Base-by-base conservation (phyloP, 2,113 vertebrate species). In the Tetrao urogallus region DNA sequence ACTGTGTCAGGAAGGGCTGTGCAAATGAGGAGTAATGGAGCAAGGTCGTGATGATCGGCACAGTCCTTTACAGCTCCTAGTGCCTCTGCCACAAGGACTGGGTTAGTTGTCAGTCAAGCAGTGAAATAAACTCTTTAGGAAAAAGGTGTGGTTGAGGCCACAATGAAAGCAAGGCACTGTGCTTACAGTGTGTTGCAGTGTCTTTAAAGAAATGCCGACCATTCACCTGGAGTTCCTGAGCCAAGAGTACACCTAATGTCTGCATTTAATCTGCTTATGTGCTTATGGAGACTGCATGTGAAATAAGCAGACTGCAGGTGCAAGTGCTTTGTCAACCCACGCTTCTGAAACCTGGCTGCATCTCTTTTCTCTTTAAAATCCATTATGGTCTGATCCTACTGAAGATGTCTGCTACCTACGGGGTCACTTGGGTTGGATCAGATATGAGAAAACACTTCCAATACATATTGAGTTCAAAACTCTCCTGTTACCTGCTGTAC, bases 221-320 rank as follows among this genome's bases (percentile, higher is more conserved):
- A 2, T 60, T 94, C 50, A 22, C 47, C 82, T 91, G 82, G 60
- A 67, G 67, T 12, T 47, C 20, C 2, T 0, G 1, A 94, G 94
- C 89, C 91, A 96, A 71, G 69, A 71, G 52, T 1, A n/a, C 61
- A 83, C 61, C 93, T 74, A 5, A 81, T 52, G 57, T 75, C 79
- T 94, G 82, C 40, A 77, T 83, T 90, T 77, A 32, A 91, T 90
- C 79, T 91, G 87, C 64, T 80, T 45, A 8, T 50, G 86, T 32
- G 12, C 78, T 88, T 34, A 47, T 45, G 58, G 74, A 3, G 36
- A 40, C 60, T n/a, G 67, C 0, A 0, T 38, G 85, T 83, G 73
- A 88, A 74, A 77, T 6, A 47, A 90, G 88, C 82, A 91, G 88
- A n/a, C 64, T 81, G 93, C 92, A 96, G 93, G 94, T 94, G 93